These are phyloP conservation scores for Ifrita kowaldi DNA, from an alignment of 2,113 vertebrate genomes.

Conservation along the genomic window DNA sequence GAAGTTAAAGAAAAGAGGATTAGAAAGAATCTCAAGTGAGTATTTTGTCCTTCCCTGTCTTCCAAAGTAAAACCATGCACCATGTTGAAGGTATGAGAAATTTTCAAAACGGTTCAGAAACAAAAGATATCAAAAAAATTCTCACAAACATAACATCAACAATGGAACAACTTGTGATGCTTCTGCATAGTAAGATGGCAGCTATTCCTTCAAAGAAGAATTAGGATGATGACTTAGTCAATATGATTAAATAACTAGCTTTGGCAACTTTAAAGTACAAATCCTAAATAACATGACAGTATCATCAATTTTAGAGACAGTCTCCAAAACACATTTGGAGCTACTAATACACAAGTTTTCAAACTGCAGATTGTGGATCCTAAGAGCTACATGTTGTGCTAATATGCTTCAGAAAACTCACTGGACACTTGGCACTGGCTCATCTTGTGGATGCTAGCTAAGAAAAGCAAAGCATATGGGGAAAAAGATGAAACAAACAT, in stretches of 20 bases:
- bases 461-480: slow-evolving; percentile 23
- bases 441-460: background rate
- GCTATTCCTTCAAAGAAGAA: background rate
- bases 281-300: background rate
- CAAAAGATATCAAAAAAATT: background rate
- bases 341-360: background rate
- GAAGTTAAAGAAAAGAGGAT: background rate
- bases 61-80: background rate
- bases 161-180: background rate
- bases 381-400: background rate
- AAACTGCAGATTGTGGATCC: background rate
- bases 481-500: slow-evolving; percentile 40
- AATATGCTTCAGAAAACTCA: background rate
- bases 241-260: background rate
- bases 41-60: background rate
- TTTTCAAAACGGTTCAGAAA: background rate
- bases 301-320: background rate
- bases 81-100: background rate
- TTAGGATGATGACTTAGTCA: background rate
- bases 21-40: background rate
- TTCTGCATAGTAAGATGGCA: background rate
- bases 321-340: background rate
- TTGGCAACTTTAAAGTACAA: background rate
- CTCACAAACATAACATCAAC: background rate
- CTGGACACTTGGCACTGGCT: slow-evolving; percentile 18